Evolutionary conservation across 2,888 invertebrate genomes (phyloP).

Genomic region (Lasius platythorax): DNA sequence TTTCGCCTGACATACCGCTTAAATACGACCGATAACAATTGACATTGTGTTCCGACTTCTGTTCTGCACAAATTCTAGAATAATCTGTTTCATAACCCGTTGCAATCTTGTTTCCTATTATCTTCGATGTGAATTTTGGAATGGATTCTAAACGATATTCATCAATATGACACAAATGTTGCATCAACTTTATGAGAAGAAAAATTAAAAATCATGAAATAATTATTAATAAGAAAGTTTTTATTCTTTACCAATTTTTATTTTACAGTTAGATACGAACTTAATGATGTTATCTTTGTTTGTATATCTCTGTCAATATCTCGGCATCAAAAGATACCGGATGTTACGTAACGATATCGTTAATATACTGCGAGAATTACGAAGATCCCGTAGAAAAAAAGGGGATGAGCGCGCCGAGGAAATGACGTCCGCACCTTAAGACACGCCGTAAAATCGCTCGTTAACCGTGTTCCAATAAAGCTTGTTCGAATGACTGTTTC

Average conservation of each 20-base stretch:
- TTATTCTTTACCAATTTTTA: not conserved
- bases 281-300: constrained; percentile 9
- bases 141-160: not conserved
- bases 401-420: not conserved
- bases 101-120: not conserved
- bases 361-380: constrained; percentile 41
- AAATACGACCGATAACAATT: constrained; percentile 25
- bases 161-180: not conserved
- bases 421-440: constrained; percentile 8
- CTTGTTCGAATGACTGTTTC: constrained; percentile 39
- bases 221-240: not conserved
- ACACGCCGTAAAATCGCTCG: constrained; percentile 47
- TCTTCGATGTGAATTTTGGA: not conserved
- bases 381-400: constrained; percentile 10
- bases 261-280: not conserved
- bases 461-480: constrained; percentile 52
- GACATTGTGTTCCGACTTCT: not conserved
- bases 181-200: not conserved
- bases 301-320: not conserved
- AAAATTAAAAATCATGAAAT: not conserved
- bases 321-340: not conserved
- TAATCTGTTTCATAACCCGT: not conserved
- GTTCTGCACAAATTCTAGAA: not conserved
- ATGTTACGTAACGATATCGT: constrained; percentile 39
- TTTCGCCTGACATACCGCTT: not conserved